Evolutionary conservation across 1,140 invertebrate species (phyloP), one percentile per base, ranked within the genome.

Genomic region (Halictus rubicundus): DNA sequence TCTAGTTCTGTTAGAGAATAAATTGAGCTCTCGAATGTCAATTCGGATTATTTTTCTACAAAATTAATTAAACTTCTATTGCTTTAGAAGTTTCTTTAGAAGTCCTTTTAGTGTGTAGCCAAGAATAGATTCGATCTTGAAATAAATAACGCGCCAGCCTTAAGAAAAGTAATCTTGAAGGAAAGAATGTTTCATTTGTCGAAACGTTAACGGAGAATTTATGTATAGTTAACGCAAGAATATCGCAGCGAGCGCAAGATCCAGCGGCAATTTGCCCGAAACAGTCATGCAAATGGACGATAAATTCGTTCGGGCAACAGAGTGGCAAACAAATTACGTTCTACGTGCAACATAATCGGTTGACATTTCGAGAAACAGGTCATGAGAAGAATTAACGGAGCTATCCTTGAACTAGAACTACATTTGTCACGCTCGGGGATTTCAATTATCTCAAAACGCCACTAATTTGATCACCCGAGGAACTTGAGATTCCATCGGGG

Each of bases 361-460:
- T 39, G 37, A 46, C n/a, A 23, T 75, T 19, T 57, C 32, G 32
- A 64, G 27, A 57, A 46, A 46, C 19, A 21, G 73, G 64, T 68
- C 64, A 60, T 49, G 37, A 32, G 37, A 68, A 39, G 39, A 49
- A 74, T 74, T n/a, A 68, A 42, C 16, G 42, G 27, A 60, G 54
- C 42, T 60, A 23, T 7, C 21, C 49, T 46, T 19, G 37, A 60
- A 60, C 7, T 19, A n/a, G 32, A 39, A 39, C 37, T 64, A 8
- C 27, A 64, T 64, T 21, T 19, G 32, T 32, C 61, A 39, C 8
- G 63, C 27, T 10, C 23, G 14, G 37, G 10, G 14, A 25, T 19
- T 10, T 46, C 23, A 68, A 42, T 54, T 32, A 32, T 68, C 49
- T n/a, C 16, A 16, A 49, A 4, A 23, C 10, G 23, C 7, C 59